A percentile compares a stretch with the other conserved stretches of the same genome.
Evolutionary conservation across 2,113 vertebrate species (phyloP).

Genomic region (Dolichallabes microphthalmus): DNA sequence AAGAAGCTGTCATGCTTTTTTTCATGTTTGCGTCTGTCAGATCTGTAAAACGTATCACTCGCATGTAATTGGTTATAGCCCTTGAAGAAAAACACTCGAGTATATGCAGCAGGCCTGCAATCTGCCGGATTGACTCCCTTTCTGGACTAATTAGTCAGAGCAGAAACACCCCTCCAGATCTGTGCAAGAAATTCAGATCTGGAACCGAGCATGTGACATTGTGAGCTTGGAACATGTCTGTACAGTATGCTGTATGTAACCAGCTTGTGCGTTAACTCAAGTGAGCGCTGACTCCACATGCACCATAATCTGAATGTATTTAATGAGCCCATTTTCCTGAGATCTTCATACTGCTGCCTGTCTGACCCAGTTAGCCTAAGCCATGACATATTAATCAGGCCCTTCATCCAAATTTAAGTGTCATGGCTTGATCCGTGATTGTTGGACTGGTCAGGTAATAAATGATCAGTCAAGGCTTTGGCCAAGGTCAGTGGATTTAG

Average conservation of each 20-base stretch:
- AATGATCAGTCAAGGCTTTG: constrained; percentile 10
- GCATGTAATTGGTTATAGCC: not conserved
- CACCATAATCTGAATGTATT: constrained; percentile 6
- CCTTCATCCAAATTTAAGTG: constrained; percentile 23
- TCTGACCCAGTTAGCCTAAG: constrained; percentile 36
- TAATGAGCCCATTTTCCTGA: constrained; percentile 9
- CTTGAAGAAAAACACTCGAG: not conserved
- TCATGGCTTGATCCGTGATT: not conserved
- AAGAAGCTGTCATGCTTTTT: not conserved
- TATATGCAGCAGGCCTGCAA: not conserved
- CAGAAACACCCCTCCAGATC: constrained; percentile 3
- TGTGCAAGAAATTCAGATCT: not conserved
- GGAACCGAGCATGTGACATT: not conserved
- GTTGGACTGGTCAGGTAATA: constrained; percentile 6
- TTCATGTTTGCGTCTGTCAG: not conserved
- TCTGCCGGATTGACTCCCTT: not conserved
- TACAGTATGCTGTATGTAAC: not conserved
- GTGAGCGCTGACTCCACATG: constrained; percentile 6
- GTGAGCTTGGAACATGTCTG: not conserved
- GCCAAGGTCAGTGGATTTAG: constrained; percentile 15
- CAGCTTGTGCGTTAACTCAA: constrained; percentile 13
- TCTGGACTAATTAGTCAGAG: constrained; percentile 8
- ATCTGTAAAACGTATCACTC: not conserved
- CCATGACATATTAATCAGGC: constrained; percentile 42
- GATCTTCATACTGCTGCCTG: constrained; percentile 26